phyloP scores from a whole-genome alignment of 2,888 invertebrate species.

The Diaprepes abbreviatus region DNA sequence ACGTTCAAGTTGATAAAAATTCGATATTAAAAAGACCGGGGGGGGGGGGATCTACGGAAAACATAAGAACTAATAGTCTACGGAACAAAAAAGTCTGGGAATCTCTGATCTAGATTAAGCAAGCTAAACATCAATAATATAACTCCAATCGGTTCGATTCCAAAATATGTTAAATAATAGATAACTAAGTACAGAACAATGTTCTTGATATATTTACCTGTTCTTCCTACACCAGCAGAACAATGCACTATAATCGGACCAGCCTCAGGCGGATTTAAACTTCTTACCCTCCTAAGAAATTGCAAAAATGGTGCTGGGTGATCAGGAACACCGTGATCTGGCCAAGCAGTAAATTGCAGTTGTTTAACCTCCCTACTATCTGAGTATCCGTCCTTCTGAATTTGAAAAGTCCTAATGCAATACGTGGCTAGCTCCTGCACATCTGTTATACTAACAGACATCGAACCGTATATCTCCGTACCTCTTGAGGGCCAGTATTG shows the following conservation, averaged over 20 bases:
- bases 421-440: conserved; percentile 98
- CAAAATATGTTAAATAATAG: too few species aligned
- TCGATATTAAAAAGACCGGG: too few species aligned
- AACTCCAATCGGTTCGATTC: too few species aligned
- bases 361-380: conserved; percentile 97
- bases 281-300: conserved; percentile 93
- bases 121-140: too few species aligned
- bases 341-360: conserved; percentile 99
- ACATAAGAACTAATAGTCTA: too few species aligned
- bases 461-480: conserved; percentile 94
- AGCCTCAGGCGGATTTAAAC: conserved; percentile 90
- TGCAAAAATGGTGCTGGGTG: conserved; percentile 98
- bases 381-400: conserved; percentile 82
- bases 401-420: conserved; percentile 96
- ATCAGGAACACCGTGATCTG: conserved; percentile 99
- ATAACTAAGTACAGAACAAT: too few species aligned
- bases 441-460: conserved; percentile 94
- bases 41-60: too few species aligned
- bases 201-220: conserved; percentile 60
- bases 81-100: too few species aligned
- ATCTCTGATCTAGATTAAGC: too few species aligned
- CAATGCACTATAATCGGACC: conserved; percentile 97
- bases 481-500: conserved; percentile 98
- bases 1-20: too few species aligned
- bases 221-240: conserved; percentile 75